Evolutionary conservation across 2,113 vertebrate species (phyloP).

Genomic region (Clarias magur): DNA sequence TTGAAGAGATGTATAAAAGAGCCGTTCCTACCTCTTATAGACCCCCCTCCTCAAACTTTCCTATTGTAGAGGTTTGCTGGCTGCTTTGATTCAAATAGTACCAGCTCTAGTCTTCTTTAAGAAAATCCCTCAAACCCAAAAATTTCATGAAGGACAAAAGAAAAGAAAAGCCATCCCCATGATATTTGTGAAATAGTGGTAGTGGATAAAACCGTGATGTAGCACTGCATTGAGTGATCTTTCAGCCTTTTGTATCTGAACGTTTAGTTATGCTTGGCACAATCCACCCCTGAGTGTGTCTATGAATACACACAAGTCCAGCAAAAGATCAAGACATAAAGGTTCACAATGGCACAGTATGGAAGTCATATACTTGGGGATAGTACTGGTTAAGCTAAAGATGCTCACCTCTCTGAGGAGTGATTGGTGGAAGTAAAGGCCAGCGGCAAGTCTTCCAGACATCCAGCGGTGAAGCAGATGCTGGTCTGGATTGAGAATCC

Average conservation of each 20-base stretch:
- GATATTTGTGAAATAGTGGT: slow-evolving; percentile 65
- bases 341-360: slow-evolving; percentile 16
- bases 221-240: slow-evolving; percentile 74
- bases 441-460: slow-evolving; percentile 60
- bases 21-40: slow-evolving; percentile 63
- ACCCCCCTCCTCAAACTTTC: slow-evolving; percentile 42
- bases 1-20: slow-evolving; percentile 75
- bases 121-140: slow-evolving; percentile 69
- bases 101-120: slow-evolving; percentile 83
- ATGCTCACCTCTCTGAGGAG: slow-evolving; percentile 64
- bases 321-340: slow-evolving; percentile 25
- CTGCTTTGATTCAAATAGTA: slow-evolving; percentile 84
- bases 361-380: slow-evolving; percentile 26
- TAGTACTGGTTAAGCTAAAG: slow-evolving; percentile 8
- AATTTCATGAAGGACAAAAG: slow-evolving; percentile 67
- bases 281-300: slow-evolving; percentile 80
- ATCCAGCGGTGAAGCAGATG: slow-evolving; percentile 46
- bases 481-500: slow-evolving; percentile 22
- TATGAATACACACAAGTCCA: slow-evolving; percentile 65
- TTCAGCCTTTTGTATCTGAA: slow-evolving; percentile 62
- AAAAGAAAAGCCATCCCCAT: slow-evolving; percentile 85
- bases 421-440: slow-evolving; percentile 76
- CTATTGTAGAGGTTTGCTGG: slow-evolving; percentile 73
- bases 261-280: slow-evolving; percentile 70
- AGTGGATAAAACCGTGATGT: slow-evolving; percentile 66